Conservation (phyloP, 2,113 vertebrate genomes). For the Parus major region DNA sequence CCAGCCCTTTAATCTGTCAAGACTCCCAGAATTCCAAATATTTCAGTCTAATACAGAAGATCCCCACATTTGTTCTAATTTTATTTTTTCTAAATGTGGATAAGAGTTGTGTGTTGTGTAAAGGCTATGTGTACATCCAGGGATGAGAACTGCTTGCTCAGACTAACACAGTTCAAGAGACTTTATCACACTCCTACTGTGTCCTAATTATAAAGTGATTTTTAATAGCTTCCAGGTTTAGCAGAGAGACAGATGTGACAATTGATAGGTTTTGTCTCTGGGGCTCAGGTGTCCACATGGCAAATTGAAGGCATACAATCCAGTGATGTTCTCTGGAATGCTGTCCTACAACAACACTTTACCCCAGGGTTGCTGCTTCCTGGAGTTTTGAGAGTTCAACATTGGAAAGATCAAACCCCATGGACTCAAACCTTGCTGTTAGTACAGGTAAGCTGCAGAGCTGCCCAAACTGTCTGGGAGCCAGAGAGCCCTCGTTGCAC, state of each 20-base stretch:
- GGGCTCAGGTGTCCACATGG: not conserved
- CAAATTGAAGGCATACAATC: not conserved
- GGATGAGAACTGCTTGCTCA: not conserved
- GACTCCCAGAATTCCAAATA: not conserved
- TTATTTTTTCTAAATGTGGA: not conserved
- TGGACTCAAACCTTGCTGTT: not conserved
- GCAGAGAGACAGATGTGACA: not conserved
- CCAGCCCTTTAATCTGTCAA: not conserved
- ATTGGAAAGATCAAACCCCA: not conserved
- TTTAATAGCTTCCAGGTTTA: not conserved
- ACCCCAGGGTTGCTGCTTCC: not conserved
- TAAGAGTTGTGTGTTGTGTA: not conserved
- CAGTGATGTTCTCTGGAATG: not conserved
- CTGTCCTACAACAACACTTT: not conserved
- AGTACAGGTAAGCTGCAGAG: not conserved
- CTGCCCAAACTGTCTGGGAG: not conserved
- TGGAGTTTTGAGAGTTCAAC: not conserved
- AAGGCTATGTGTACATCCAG: rapidly evolving
- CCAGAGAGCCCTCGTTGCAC: not conserved
- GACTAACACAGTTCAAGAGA: not conserved
- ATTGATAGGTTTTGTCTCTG: not conserved
- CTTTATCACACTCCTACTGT: not conserved
- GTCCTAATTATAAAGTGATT: not conserved
- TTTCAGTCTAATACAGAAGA: not conserved
- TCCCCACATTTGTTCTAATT: not conserved